phyloP scores from a whole-genome alignment of 1,140 invertebrate species.

The Adoxophyes honmai region DNA sequence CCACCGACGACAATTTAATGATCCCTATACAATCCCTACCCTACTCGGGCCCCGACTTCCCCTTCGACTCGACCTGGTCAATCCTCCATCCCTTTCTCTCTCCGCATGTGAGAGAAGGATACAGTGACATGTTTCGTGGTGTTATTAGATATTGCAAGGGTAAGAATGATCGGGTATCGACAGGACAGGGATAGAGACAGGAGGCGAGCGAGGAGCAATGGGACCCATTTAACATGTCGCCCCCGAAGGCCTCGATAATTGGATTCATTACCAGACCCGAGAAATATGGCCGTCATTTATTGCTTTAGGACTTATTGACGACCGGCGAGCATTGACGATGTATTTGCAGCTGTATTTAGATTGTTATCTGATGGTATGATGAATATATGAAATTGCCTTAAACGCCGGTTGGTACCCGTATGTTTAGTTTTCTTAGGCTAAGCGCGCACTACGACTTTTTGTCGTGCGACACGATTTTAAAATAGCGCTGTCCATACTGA shows the following conservation, averaged over 20 bases:
- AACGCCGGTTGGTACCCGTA: too few relatives aligned
- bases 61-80: neutral
- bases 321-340: conserved; percentile 1
- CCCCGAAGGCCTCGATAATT: conserved; percentile 37
- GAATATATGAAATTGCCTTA: too few relatives aligned
- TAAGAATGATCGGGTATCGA: neutral
- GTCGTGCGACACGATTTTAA: too few relatives aligned
- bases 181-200: conserved; percentile 15
- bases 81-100: neutral
- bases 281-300: conserved; percentile 54
- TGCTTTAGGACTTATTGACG: conserved; percentile 44
- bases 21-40: conserved; percentile 1
- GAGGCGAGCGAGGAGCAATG: conserved; percentile 26
- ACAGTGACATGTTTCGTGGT: neutral
- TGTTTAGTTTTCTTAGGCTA: too few relatives aligned
- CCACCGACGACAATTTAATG: conserved; percentile 14
- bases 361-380: neutral
- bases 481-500: too few relatives aligned
- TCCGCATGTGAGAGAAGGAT: neutral
- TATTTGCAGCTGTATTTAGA: neutral
- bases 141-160: neutral
- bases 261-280: conserved; percentile 48
- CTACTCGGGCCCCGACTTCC: neutral
- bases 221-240: conserved; percentile 48
- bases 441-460: too few relatives aligned